Evolutionary conservation across 2,797 vertebrate genomes (phyloP), one percentile per base, ranked within the genome.

Genomic region (Borostomias antarcticus): DNA sequence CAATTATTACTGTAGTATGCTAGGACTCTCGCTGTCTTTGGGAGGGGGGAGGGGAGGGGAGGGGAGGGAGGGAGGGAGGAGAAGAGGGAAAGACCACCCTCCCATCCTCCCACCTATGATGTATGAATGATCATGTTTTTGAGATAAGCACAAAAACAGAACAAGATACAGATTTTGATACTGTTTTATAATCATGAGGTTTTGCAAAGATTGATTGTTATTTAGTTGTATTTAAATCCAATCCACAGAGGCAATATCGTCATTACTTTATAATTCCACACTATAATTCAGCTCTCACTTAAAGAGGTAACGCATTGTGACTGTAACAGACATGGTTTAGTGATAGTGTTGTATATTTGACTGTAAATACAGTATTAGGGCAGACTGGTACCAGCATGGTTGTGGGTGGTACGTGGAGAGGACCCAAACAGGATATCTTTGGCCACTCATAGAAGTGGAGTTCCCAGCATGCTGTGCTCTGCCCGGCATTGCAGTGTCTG

Each of bases 321-420:
- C 35, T 28, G 33, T 23, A 59, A 59, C 54, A 10, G 19, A 57
- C 4, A n/a, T 45, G n/a, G n/a, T 29, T 57, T n/a, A 57, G 32
- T n/a, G 32, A 57, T 51, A 25, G 23, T 21, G 48, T 37, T 51
- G n/a, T 56, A 19, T 35, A 33, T 57, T 32, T 33, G 30, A 59
- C 37, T 59, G 58, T 59, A 59, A 30, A 62, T 62, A 48, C 59
- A 48, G 43, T 62, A 48, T 62, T 59, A 23, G 9, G 33, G 57
- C 57, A 40, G 33, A 17, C 23, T 59, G 25, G 35, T 25, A 43
- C 5, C 21, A 7, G 21, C 23, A 4, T 26, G 48, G 6, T 21
- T 23, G 19, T 51, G 21, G 48, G 48, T 59, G 21, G 26, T 15
- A 59, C 23, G 40, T 26, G 13, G 37, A 43, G 35, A 40, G 37